Conservation (phyloP, 1,140 invertebrate species). For the Plectus sambesii region DNA sequence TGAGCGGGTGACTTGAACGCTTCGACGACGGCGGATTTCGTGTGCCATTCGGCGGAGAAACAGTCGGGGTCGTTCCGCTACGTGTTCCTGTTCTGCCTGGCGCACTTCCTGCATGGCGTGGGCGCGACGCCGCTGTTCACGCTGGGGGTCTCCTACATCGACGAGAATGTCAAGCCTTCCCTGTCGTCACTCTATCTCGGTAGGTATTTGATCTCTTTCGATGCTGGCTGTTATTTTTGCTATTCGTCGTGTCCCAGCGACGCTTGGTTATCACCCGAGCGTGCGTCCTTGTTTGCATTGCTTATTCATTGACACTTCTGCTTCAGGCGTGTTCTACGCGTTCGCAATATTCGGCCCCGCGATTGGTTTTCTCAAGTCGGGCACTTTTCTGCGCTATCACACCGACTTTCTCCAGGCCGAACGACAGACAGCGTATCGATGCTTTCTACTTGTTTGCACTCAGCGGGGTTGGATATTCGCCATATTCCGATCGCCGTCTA, state of each 20-base stretch:
- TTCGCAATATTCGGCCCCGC: slow-evolving; percentile 44
- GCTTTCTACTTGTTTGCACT: slow-evolving; percentile 19
- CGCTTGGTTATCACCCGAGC: too few relatives aligned
- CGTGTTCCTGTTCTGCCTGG: slow-evolving; percentile 44
- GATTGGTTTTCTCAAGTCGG: slow-evolving; percentile 37
- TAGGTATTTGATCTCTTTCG: slow-evolving; percentile 2
- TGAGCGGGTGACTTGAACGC: too few relatives aligned
- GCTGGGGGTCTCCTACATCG: slow-evolving; percentile 44
- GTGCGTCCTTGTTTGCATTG: neutral
- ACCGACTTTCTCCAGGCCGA: slow-evolving; percentile 40
- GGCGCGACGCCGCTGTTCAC: slow-evolving; percentile 45
- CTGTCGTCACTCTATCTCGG: slow-evolving; percentile 42
- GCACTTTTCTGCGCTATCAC: slow-evolving; percentile 38
- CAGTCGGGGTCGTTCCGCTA: slow-evolving; percentile 38
- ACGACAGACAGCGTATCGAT: slow-evolving; percentile 8
- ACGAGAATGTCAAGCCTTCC: slow-evolving; percentile 43
- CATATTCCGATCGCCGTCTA: slow-evolving; percentile 44
- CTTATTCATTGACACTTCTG: slow-evolving; percentile 4
- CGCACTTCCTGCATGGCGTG: slow-evolving; percentile 46
- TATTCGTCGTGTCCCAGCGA: neutral
- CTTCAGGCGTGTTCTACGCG: slow-evolving; percentile 40
- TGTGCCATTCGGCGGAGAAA: slow-evolving; percentile 37
- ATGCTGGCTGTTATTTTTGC: neutral
- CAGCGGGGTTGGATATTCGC: slow-evolving; percentile 43
- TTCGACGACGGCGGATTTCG: too few relatives aligned